Percentiles rank a stretch among this genome's conserved stretches.
These are phyloP conservation scores for Tiliqua scincoides DNA, from an alignment of 2,113 vertebrate genomes.

Conservation along the genomic window DNA sequence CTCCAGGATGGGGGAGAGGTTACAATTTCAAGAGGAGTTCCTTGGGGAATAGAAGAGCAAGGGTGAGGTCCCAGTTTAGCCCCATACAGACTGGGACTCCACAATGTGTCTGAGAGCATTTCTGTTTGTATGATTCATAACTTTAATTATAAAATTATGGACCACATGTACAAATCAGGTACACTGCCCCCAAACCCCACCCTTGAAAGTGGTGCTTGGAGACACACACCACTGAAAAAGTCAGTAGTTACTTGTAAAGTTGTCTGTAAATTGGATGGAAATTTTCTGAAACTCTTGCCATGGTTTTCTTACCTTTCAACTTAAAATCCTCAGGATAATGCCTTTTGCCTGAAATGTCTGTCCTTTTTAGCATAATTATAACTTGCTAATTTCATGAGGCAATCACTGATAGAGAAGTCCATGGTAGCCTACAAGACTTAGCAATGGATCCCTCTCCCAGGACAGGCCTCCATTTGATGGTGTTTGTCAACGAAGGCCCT, in stretches of 20 bases:
- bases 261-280: not conserved
- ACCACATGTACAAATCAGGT: not conserved
- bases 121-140: not conserved
- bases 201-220: not conserved
- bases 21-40: not conserved
- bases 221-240: not conserved
- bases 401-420: conserved; percentile 86
- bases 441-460: conserved; percentile 83
- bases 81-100: not conserved
- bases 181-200: not conserved
- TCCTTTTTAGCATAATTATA: conserved; percentile 80
- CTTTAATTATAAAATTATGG: not conserved
- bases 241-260: not conserved
- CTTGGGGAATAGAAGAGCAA: not conserved
- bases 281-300: not conserved
- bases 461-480: conserved; percentile 71
- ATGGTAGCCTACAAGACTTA: conserved; percentile 80
- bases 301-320: conserved; percentile 71
- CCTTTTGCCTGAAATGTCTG: conserved; percentile 76
- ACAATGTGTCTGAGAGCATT: not conserved
- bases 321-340: conserved; percentile 81
- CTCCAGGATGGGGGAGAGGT: not conserved
- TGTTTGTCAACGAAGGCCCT: conserved; percentile 76
- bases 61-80: not conserved
- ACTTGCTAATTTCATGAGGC: conserved; percentile 76